Evolutionary conservation across 2,797 vertebrate species (phyloP), one percentile per base, ranked within the genome.

Genomic region (Uromys caudimaculatus): DNA sequence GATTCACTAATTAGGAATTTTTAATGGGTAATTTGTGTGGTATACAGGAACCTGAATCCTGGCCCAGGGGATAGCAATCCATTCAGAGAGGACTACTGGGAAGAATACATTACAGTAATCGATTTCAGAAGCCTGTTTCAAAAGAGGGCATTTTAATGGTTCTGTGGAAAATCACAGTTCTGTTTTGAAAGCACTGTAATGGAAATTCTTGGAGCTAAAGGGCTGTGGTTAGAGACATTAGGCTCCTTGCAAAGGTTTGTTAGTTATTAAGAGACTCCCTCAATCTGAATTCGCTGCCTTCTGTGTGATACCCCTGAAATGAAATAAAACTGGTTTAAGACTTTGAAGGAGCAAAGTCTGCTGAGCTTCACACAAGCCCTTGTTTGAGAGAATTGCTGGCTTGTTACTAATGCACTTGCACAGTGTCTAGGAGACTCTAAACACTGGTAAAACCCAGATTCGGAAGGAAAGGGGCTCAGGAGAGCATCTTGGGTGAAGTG

Each of bases 101-200:
- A 90, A 97, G 97, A 44, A 95, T 78, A 84, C 56, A 64, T 97
- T 91, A 95, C 52, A 54, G 90, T 90, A 97, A 97, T 94, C 93
- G 71, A 16, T 71, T 98, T 97, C 86, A 94, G 64, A 94, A 97
- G 93, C 79, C 81, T 97, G 35, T 94, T 98, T 97, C 54, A 93
- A 97, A 98, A 96, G 84, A 41, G 58, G 76, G 23, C 44, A 17
- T 87, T 94, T 96, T 96, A 96, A 97, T 98, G 41, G 6, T 35
- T 96, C 97, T 96, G 50, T 95, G 91, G 89, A 54, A 52, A 69
- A 32, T 95, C 84, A 13, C 41, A 16, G 52, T 44, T 87, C 92
- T 97, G 16, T 92, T 97, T 56, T 97, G 89, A 97, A 98, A 97
- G 75, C 76, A 73, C 89, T 56, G 76, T 93, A 97, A 97, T 89